Conservation (phyloP, 2,113 vertebrate genomes). For the Oceanites oceanicus region DNA sequence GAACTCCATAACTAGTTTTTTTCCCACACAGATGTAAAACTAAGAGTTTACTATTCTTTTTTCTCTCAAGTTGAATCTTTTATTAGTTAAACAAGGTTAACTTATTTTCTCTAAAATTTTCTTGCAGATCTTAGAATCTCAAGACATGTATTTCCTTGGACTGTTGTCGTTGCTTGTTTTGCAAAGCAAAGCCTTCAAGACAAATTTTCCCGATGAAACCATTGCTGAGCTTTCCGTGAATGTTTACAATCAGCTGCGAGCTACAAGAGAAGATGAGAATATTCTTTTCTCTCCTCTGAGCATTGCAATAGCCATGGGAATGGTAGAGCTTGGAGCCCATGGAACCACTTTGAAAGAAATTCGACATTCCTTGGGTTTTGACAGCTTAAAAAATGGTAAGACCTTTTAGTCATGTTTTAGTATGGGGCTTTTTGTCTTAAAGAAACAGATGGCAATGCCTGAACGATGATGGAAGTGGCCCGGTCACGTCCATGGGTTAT, state of each 20-base stretch:
- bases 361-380: slow-evolving; percentile 87
- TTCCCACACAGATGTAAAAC: not conserved
- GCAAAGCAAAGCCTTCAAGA: slow-evolving; percentile 75
- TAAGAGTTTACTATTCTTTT: not conserved
- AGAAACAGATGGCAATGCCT: not conserved
- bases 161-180: slow-evolving; percentile 81
- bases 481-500: not conserved
- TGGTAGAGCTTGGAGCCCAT: slow-evolving; percentile 92
- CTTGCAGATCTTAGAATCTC: slow-evolving; percentile 49
- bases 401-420: not conserved
- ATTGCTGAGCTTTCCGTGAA: slow-evolving; percentile 89
- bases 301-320: slow-evolving; percentile 86
- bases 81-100: not conserved
- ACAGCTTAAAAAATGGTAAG: slow-evolving; percentile 84
- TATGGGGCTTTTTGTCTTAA: not conserved
- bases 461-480: not conserved
- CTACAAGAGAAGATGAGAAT: slow-evolving; percentile 86
- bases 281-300: slow-evolving; percentile 95
- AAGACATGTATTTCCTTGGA: slow-evolving; percentile 81
- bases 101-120: not conserved
- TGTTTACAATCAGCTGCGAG: slow-evolving; percentile 89
- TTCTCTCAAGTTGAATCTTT: not conserved
- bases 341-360: slow-evolving; percentile 91
- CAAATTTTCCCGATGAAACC: slow-evolving; percentile 82
- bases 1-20: not conserved